Evolutionary conservation across 2,113 vertebrate genomes (phyloP).

Genomic region (Indicator maculatus): DNA sequence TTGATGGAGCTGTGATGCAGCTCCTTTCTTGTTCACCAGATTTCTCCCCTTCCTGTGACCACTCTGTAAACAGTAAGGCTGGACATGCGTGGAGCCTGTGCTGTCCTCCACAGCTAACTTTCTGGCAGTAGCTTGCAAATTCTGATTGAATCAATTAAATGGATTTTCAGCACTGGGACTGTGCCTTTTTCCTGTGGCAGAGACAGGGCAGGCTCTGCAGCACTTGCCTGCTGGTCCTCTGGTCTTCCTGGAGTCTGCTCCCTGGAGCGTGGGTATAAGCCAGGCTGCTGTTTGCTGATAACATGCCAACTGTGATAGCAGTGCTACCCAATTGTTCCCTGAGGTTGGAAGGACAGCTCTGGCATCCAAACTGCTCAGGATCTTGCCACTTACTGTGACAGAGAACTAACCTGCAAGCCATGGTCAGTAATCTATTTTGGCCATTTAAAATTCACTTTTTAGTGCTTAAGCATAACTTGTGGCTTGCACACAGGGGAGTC

Average conservation of each 20-base stretch:
- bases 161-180: not conserved
- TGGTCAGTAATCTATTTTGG: not conserved
- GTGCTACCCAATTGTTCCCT: not conserved
- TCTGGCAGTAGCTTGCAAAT: rapidly evolving
- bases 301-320: rapidly evolving
- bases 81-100: not conserved
- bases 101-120: not conserved
- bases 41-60: not conserved
- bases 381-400: not conserved
- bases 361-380: not conserved
- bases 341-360: not conserved
- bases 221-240: not conserved
- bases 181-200: not conserved
- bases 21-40: not conserved
- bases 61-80: not conserved
- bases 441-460: not conserved
- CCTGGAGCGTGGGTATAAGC: not conserved
- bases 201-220: not conserved
- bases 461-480: not conserved
- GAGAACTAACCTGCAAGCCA: not conserved
- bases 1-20: rapidly evolving
- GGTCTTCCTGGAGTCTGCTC: not conserved
- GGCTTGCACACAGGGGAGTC: not conserved
- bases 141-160: not conserved
- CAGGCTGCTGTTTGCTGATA: not conserved